Percentiles rank a stretch among this genome's conserved stretches.
These are phyloP conservation scores for Pseudorectes ferrugineus DNA, from an alignment of 2,113 vertebrate species.

Conservation along the genomic window DNA sequence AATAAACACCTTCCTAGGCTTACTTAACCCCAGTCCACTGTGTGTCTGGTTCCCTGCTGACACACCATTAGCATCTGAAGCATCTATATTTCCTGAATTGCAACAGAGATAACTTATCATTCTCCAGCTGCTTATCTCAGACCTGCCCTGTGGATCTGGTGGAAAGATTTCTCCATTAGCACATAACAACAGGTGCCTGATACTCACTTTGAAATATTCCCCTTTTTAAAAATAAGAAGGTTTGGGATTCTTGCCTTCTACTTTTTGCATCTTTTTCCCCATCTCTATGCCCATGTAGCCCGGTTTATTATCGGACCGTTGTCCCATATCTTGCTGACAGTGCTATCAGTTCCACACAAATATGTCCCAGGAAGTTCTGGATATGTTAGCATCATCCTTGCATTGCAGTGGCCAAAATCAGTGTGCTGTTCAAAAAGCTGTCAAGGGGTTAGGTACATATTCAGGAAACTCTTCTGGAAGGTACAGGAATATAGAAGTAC, in stretches of 20 bases:
- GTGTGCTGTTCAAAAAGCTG: neutral
- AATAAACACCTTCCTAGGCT: slow-evolving; percentile 45
- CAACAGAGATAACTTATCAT: slow-evolving; percentile 53
- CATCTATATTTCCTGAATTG: slow-evolving; percentile 48
- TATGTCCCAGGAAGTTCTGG: neutral
- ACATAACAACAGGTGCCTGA: slow-evolving; percentile 11
- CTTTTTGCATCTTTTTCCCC: neutral
- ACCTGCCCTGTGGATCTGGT: slow-evolving; percentile 11
- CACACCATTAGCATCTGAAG: slow-evolving; percentile 55
- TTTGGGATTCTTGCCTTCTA: neutral
- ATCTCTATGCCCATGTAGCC: neutral
- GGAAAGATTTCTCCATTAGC: slow-evolving; percentile 29
- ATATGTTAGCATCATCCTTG: neutral
- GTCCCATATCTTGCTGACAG: neutral
- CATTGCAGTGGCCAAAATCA: neutral
- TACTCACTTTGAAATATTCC: neutral
- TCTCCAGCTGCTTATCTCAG: slow-evolving; percentile 55
- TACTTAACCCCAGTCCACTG: neutral
- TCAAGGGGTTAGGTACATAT: neutral
- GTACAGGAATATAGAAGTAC: neutral
- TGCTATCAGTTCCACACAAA: neutral
- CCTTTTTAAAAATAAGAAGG: neutral
- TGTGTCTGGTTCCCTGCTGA: slow-evolving; percentile 44
- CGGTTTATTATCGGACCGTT: accelerated
- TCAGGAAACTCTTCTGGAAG: neutral